These are phyloP conservation scores for Ibycter americanus DNA, from an alignment of 2,797 vertebrate genomes.

Conservation along the genomic window DNA sequence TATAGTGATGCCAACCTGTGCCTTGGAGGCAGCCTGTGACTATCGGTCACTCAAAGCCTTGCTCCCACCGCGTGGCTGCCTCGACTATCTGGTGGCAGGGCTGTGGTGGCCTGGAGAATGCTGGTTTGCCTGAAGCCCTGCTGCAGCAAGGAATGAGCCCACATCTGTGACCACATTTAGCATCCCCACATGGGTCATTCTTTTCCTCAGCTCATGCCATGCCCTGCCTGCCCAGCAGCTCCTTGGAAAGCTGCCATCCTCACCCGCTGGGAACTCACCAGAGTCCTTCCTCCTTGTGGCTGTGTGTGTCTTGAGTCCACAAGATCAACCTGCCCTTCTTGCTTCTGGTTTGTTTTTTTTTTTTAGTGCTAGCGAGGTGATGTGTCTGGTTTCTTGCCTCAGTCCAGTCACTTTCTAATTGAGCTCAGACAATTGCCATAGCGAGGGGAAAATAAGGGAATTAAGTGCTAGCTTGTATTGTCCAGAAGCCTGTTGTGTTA, in stretches of 20 bases:
- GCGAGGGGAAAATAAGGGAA: not conserved
- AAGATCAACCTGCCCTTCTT: not conserved
- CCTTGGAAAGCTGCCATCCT: accelerated
- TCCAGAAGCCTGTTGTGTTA: not conserved
- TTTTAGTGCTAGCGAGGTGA: not conserved
- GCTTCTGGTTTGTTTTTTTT: not conserved
- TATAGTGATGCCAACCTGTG: no score
- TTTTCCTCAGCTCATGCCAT: not conserved
- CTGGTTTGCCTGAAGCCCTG: not conserved
- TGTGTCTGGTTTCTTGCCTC: not conserved
- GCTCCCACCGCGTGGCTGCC: not conserved
- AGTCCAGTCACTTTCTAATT: not conserved
- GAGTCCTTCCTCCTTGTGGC: not conserved
- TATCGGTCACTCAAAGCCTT: not conserved
- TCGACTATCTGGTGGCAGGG: not conserved
- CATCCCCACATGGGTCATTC: not conserved
- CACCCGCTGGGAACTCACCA: not conserved
- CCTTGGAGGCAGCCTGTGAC: not conserved
- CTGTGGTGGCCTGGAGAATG: not conserved
- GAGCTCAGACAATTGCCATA: not conserved
- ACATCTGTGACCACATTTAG: accelerated
- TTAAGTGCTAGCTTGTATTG: not conserved
- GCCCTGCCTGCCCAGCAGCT: not conserved
- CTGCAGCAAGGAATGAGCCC: accelerated
- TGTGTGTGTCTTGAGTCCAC: not conserved